Evolutionary conservation across 2,888 invertebrate species (phyloP), one percentile per base, ranked within the genome.

Genomic region (Conops quadrifasciatus): DNA sequence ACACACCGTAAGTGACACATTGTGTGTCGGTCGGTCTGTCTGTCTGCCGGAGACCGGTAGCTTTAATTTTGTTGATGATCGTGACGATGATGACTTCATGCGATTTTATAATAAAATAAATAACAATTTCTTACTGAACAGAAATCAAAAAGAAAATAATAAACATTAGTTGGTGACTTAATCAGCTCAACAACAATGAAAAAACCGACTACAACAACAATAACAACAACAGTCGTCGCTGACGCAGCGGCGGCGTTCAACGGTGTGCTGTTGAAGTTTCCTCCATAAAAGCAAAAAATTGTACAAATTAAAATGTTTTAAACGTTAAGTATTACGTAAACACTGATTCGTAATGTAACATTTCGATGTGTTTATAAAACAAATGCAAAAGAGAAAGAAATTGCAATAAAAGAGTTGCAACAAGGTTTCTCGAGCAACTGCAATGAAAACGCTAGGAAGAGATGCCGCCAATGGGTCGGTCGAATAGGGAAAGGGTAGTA

Each of bases 1-100:
- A 19, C 21, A 45, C 9, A 13, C 2, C 24, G 11, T 36, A 13
- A 3, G 43, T 62, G 45, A 19, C 24, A 36, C 19, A 30, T 19
- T 30, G 21, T n/a, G n/a, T 16, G 51, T 30, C n/a, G 13, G n/a
- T 49, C 24, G 45, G 47, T 49, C 64, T n/a, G 49, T 62, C n/a
- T 65, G 21, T 28, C n/a, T 51, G n/a, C 4, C 13, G 19, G n/a
- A 28, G 9, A 24, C 16, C 64, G 45, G 24, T 67, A 47, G 36
- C 36, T 19, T 51, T 28, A 30, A 58, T 58, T 58, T 24, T 2
- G 49, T 47, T 64, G 58, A 21, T 67, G 43, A 45, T 67, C 56
- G 19, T 67, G 26, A 26, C 45, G 30, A 43, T 11, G 68, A 68
- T 68, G 68, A 68, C 68, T 68, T 68, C 68, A 68, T 68, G 51